These are phyloP conservation scores for Pogona vitticeps DNA, from an alignment of 2,113 vertebrate genomes.

Conservation along the genomic window DNA sequence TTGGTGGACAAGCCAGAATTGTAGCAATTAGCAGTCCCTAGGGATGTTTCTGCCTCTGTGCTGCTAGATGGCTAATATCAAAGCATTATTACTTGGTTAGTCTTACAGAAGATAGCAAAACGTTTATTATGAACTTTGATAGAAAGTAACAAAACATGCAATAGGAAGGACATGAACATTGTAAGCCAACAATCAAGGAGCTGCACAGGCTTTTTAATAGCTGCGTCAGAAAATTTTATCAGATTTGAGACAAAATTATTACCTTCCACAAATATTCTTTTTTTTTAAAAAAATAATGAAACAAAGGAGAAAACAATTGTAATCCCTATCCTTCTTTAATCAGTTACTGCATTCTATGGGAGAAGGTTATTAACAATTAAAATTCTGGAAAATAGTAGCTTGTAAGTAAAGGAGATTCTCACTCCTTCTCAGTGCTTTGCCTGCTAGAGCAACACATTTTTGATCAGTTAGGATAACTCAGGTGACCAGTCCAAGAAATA, in stretches of 20 bases:
- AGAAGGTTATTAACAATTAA: too few relatives aligned
- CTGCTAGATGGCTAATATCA: conserved; percentile 28
- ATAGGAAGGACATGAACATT: neutral
- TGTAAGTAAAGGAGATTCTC: too few relatives aligned
- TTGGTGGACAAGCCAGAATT: conserved; percentile 58
- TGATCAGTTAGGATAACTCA: too few relatives aligned
- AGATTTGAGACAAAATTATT: neutral
- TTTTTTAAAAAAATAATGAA: neutral
- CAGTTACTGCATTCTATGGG: neutral
- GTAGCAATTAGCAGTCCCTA: conserved; percentile 57
- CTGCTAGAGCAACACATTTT: too few relatives aligned
- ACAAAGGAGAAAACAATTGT: neutral
- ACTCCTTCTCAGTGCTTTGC: too few relatives aligned
- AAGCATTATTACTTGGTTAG: neutral
- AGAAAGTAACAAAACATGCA: neutral
- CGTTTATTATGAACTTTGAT: neutral
- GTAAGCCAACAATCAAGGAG: neutral
- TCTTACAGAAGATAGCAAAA: neutral
- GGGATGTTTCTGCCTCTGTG: conserved; percentile 2
- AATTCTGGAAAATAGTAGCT: too few relatives aligned
- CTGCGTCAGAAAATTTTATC: neutral
- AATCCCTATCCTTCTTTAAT: neutral
- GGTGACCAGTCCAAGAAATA: too few relatives aligned
- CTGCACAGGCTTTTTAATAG: neutral
- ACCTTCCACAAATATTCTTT: neutral